Conservation (phyloP, 1,140 invertebrate species). For the Bursaphelenchus mucronatus region DNA sequence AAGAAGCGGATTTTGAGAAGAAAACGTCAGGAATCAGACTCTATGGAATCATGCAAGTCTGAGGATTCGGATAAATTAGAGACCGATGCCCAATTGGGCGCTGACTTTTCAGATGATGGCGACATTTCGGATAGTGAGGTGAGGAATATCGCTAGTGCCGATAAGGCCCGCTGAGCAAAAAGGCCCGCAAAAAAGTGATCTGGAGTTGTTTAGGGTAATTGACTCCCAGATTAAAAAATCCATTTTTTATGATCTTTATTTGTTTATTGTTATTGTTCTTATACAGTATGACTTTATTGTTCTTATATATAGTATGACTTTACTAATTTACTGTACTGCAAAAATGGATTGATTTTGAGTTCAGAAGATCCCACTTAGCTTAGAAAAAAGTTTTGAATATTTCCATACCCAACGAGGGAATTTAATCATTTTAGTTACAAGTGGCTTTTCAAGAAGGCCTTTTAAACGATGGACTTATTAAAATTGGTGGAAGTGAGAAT, state of each 20-base stretch:
- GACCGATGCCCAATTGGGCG: constrained; percentile 9
- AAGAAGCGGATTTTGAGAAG: too few relatives aligned
- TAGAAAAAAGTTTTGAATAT: too few relatives aligned
- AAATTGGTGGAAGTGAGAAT: neutral
- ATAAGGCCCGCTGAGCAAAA: too few relatives aligned
- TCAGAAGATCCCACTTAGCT: too few relatives aligned
- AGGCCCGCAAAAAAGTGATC: too few relatives aligned
- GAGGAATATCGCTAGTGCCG: neutral
- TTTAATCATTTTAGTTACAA: constrained; percentile 32
- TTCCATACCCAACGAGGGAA: neutral
- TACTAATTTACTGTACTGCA: too few relatives aligned
- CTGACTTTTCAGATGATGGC: constrained; percentile 2
- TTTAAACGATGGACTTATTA: constrained; percentile 27
- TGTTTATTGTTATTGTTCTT: neutral
- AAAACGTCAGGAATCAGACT: too few relatives aligned
- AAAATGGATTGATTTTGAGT: too few relatives aligned
- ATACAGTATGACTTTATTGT: neutral
- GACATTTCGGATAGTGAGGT: constrained; percentile 28
- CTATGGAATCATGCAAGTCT: neutral
- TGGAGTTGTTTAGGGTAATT: too few relatives aligned
- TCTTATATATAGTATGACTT: too few relatives aligned
- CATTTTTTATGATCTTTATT: neutral
- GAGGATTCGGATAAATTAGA: constrained; percentile 4
- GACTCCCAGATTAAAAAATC: too few relatives aligned
- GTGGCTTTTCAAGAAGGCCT: constrained; percentile 28